These are phyloP conservation scores for Leucosticte australis DNA, from an alignment of 2,113 vertebrate genomes.

Conservation along the genomic window DNA sequence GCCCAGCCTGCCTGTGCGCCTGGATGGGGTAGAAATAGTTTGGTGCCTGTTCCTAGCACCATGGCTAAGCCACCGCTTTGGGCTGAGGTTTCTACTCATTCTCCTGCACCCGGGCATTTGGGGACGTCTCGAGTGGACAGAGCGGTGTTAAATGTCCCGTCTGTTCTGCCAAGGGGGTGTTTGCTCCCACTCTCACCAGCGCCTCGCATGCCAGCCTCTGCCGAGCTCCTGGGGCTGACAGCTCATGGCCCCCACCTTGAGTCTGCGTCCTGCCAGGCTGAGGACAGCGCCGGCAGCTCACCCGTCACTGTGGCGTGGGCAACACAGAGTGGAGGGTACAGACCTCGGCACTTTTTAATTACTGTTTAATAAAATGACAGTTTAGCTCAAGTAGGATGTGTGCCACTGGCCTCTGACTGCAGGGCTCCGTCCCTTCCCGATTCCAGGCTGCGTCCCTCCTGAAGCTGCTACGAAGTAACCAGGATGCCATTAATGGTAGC, in stretches of 20 bases:
- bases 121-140: neutral
- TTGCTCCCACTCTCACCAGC: constrained; percentile 39
- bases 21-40: neutral
- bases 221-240: neutral
- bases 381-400: neutral
- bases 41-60: neutral
- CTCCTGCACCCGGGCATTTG: neutral
- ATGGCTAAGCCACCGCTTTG: neutral
- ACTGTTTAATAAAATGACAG: constrained; percentile 58
- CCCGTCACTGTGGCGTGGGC: rapidly evolving
- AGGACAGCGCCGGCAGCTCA: neutral
- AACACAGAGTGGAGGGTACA: neutral
- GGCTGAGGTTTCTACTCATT: neutral
- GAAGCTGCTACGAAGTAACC: rapidly evolving
- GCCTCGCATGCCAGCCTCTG: neutral
- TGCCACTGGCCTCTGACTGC: neutral
- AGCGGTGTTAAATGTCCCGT: neutral
- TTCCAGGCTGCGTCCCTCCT: rapidly evolving
- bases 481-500: neutral
- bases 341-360: constrained; percentile 34
- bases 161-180: neutral
- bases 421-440: rapidly evolving
- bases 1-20: neutral
- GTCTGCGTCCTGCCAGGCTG: neutral
- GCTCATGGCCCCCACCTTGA: neutral